Evolutionary conservation across 1,140 invertebrate species (phyloP), one percentile per base, ranked within the genome.

Genomic region (Drosophila varians): DNA sequence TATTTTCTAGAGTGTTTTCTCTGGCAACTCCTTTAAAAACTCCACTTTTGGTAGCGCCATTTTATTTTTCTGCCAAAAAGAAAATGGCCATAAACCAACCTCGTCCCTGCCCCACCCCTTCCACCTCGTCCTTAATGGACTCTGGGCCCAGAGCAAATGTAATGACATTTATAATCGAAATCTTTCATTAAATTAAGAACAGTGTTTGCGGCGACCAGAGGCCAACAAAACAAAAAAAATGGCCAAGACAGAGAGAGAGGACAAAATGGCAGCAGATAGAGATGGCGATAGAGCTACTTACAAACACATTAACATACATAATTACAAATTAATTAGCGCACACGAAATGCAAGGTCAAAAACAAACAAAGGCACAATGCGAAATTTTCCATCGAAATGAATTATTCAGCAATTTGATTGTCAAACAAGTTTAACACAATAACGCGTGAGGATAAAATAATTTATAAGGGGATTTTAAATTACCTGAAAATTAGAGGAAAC

Each of bases 101-200:
- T 11, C 7, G 1, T 12, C 5, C 1, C 47, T 19, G 16, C 18
- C 2, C 23, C 21, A 6, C 45, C 12, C 4, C 26, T 21, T 11
- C 25, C 36, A 11, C 3, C 8, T 1, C 12, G 1, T 23, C 1
- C 53, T 46, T 58, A 62, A 64, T 64, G 58, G 54, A 5, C 53
- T 5, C 36, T 6, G n/a, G 40, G 6, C 58, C 3, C 28, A 11
- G 28, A 71, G 77, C 38, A 79, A 79, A 76, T 82, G 74, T 83
- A 82, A 82, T 74, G 62, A 74, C 73, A 86, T 86, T 76, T 86
- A 84, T 76, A 76, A 84, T 84, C 80, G 80, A 86, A 84, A 84
- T 84, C 80, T 86, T 84, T 84, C 76, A 84, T 84, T 84, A 86
- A 84, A 84, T 84, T 84, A 84, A 84, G 80, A 80, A 86, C 75